phyloP scores from a whole-genome alignment of 2,888 invertebrate genomes.

The Scelioninae gen. 2 region DNA sequence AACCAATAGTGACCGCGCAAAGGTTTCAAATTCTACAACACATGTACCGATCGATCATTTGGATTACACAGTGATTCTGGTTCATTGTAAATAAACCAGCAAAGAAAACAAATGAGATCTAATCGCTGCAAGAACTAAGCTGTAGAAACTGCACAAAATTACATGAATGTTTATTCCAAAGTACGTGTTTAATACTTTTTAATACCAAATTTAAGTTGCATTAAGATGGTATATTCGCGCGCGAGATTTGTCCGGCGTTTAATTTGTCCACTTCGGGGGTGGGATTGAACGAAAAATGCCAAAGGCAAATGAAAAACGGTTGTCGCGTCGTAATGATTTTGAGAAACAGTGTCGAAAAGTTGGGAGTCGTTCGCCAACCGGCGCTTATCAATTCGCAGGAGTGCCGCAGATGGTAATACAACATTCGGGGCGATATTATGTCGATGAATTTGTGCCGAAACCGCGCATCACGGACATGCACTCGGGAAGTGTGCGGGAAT shows the following conservation, averaged over 20 bases:
- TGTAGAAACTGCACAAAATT: neutral
- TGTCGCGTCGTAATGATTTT: neutral
- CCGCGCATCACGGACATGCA: slow-evolving; percentile 39
- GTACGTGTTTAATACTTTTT: no score
- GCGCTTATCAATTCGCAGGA: slow-evolving; percentile 31
- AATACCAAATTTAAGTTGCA: no score
- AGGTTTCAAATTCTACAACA: slow-evolving; percentile 21
- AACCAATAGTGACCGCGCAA: no score
- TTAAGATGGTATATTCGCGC: no score
- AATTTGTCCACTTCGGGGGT: no score
- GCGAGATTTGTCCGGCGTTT: no score
- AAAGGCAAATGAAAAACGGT: slow-evolving; percentile 15
- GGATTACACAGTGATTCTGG: slow-evolving; percentile 17
- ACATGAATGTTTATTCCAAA: no score
- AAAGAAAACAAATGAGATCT: slow-evolving; percentile 2
- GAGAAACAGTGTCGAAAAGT: slow-evolving; percentile 24
- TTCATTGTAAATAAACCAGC: no score
- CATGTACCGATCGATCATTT: slow-evolving; percentile 19
- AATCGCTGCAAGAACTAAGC: neutral
- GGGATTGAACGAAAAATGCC: neutral
- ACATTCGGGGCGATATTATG: slow-evolving; percentile 40
- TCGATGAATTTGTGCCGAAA: slow-evolving; percentile 41
- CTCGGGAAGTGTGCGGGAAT: slow-evolving; percentile 36
- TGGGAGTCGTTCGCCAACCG: slow-evolving; percentile 6
- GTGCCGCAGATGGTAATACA: slow-evolving; percentile 32